Evolutionary conservation across 1,140 invertebrate genomes (phyloP).

Genomic region (Eriocheir sinensis): DNA sequence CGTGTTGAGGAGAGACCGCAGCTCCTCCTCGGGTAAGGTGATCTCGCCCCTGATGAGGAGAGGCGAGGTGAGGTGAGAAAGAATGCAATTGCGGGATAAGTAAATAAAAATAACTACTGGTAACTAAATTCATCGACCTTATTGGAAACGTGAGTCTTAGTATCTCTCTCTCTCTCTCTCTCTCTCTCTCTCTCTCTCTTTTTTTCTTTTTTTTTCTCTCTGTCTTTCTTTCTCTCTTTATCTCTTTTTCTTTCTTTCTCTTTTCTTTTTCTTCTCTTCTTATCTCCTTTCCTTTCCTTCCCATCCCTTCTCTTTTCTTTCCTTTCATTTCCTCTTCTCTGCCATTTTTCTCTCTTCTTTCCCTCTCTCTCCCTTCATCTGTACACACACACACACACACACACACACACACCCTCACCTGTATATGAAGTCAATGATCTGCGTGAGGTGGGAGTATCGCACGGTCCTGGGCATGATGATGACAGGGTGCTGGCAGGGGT

Average conservation of each 20-base stretch:
- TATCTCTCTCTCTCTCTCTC: no score
- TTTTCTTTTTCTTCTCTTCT: no score
- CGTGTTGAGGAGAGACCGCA: conserved; percentile 67
- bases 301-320: no score
- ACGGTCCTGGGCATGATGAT: conserved; percentile 95
- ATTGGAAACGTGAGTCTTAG: no score
- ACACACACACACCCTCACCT: conserved; percentile 82
- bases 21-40: conserved; percentile 69
- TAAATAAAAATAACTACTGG: no score
- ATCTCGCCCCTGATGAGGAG: conserved; percentile 71
- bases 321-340: no score
- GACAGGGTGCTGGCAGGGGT: conserved; percentile 92
- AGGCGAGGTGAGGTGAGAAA: background rate
- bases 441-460: conserved; percentile 92
- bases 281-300: no score
- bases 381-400: background rate
- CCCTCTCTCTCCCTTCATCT: background rate
- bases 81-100: background rate
- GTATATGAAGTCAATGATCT: conserved; percentile 95
- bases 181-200: no score
- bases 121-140: no score
- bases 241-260: no score
- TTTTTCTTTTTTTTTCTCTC: no score
- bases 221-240: no score
- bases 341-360: background rate